Base-by-base conservation (phyloP, 2,113 vertebrate genomes). In the Corvus cornix region DNA sequence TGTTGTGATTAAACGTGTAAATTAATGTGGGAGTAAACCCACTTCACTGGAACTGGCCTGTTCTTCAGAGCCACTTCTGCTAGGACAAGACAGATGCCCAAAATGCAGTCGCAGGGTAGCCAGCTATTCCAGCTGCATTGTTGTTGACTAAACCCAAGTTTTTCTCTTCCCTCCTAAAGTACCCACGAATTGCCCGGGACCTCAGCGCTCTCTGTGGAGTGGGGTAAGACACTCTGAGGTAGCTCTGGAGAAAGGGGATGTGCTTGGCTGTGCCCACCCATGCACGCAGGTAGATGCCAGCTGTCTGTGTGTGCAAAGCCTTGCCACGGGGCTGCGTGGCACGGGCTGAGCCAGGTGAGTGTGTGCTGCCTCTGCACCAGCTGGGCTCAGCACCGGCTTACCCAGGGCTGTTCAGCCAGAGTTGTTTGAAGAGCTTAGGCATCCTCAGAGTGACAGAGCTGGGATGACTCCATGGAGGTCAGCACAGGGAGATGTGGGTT, bases 251-350 rank as follows among this genome's bases (percentile, higher is more conserved):
- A 35, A 63, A 3, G 10, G 44, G 67, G 27, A 7, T 37, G 53
- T 28, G 24, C 27, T 1, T 33, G 28, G 19, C 39, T 28, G 22
- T 53, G 35, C 26, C 48, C 78, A 16, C 4, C 1, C 0, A 0
- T 7, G 26, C 13, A 0, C 6, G 17, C n/a, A 74, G 43, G 73
- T 19, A 15, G 68, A 19, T 44, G 44, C 58, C 76, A 68, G 48
- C 35, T 56, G 8, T 1, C 59, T 84, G 53, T 17, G 44, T 86
- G 52, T 21, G 51, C 59, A 22, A 35, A 84, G 33, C 26, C 28
- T 37, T 22, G 37, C 48, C 79, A 7, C 0, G 0, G 53, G 43
- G 55, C 51, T 82, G 74, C 3, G 44, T 13, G 24, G 72, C 67
- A 69, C 59, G 56, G 80, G 10, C 84, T 41, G 84, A 52, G 59